Conservation (phyloP, 2,113 vertebrate genomes). For the Rhinolophus ferrumequinum region DNA sequence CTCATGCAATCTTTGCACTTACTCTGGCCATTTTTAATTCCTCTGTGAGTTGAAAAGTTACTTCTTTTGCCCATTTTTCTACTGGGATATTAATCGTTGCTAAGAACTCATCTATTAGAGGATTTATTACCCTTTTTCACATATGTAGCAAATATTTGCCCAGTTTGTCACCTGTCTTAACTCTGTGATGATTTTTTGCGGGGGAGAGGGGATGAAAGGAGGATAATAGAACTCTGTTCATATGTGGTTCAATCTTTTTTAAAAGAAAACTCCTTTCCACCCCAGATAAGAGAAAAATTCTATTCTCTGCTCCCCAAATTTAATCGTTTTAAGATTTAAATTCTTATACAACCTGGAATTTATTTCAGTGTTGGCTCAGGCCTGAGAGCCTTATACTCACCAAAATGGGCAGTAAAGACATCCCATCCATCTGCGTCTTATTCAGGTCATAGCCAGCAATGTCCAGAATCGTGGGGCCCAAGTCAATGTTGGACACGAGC, state of each 20-base stretch:
- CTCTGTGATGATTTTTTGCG: not conserved
- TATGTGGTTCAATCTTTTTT: not conserved
- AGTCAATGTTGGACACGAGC: constrained; percentile 95
- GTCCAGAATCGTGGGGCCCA: constrained; percentile 97
- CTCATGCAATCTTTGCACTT: not conserved
- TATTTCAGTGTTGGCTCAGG: not conserved
- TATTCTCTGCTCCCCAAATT: not conserved
- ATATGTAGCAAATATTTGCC: not conserved
- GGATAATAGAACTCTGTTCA: not conserved
- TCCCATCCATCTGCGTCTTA: constrained; percentile 97
- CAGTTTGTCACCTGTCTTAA: not conserved
- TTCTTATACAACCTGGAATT: not conserved
- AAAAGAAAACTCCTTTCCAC: not conserved
- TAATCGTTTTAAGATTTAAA: constrained; percentile 3
- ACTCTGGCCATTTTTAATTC: constrained; percentile 14
- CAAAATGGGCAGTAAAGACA: constrained; percentile 93
- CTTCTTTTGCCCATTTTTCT: not conserved
- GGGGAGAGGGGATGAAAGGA: not conserved
- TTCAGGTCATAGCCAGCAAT: constrained; percentile 92
- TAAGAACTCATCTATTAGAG: not conserved
- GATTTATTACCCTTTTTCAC: not conserved
- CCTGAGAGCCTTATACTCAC: constrained; percentile 84
- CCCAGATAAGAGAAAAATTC: constrained; percentile 13
- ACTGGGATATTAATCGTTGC: not conserved
- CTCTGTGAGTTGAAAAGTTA: not conserved